phyloP scores from a whole-genome alignment of 2,797 vertebrate species.

The Eulemur coronatus region DNA sequence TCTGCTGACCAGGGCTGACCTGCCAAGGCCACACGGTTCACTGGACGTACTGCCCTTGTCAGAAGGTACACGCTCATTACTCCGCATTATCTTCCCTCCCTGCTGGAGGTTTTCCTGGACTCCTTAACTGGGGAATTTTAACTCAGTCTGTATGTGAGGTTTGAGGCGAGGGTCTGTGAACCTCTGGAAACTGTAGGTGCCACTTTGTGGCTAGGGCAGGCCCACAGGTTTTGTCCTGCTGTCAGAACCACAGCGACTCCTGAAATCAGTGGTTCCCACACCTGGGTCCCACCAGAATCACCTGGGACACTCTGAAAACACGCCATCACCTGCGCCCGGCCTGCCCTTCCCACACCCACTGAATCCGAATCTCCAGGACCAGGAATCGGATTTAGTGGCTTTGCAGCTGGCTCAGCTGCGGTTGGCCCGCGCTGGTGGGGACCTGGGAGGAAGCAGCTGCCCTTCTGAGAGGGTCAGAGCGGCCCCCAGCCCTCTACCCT shows the following conservation, averaged over 20 bases:
- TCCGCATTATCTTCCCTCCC: rapidly evolving
- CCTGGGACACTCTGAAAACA: background rate
- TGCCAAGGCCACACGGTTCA: background rate
- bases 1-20: background rate
- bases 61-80: background rate
- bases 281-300: background rate
- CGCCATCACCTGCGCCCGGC: no score
- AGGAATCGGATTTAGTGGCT: background rate
- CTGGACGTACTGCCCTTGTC: background rate
- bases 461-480: background rate
- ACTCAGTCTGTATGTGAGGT: background rate
- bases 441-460: background rate
- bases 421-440: background rate
- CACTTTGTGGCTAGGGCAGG: background rate
- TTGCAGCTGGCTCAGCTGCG: background rate
- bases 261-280: background rate
- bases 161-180: background rate
- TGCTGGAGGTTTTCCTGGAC: background rate
- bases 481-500: background rate
- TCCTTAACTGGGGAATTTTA: background rate
- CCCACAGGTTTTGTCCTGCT: background rate
- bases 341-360: background rate
- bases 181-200: background rate
- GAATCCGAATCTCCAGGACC: rapidly evolving
- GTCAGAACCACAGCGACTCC: background rate